Evolutionary conservation across 2,888 invertebrate genomes (phyloP), one percentile per base, ranked within the genome.

Genomic region (Chalcosyrphus nemorum): DNA sequence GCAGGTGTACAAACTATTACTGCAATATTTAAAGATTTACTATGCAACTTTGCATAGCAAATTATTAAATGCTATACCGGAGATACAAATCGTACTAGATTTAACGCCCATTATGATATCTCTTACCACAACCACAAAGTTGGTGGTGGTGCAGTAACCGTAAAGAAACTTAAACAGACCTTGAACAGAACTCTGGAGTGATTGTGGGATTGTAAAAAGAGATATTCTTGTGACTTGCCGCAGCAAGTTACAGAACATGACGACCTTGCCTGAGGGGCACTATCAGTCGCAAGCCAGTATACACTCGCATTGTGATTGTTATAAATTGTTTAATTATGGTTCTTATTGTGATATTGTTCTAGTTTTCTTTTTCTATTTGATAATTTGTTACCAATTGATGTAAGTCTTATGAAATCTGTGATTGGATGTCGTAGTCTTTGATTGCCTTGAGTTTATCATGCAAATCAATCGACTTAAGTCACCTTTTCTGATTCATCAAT

Each of bases 31-130:
- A 50, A 50, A 63, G 70, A 71, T 81, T 65, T 32, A 70, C 27
- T 32, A 43, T 71, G 50, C 41, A 68, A n/a, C 52, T 61, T 78
- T 72, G 78, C 72, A 68, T 63, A 43, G 35, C 35, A 50, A 78
- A 78, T 78, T 74, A 59, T 52, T 65, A 72, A n/a, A 72, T 72
- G 66, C 61, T 59, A 63, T 61, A 63, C 78, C 78, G 78, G 78
- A 74, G 78, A 74, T 78, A 77, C 72, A 45, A 82, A 82, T 82
- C 82, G 66, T 47, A 61, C 78, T 68, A 82, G 72, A 68, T 82
- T 35, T 32, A 6, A 82, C 82, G 82, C 82, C 82, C 82, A 82
- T 78, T 74, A 78, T 68, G 43, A 57, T 78, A 82, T 77, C 78
- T 56, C 47, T 77, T 65, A 38, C 76, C 61, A 15, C 50, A 76